Percentiles rank a stretch among this genome's conserved stretches.
Conservation (phyloP, 2,113 vertebrate species). For the Antennarius striatus region DNA sequence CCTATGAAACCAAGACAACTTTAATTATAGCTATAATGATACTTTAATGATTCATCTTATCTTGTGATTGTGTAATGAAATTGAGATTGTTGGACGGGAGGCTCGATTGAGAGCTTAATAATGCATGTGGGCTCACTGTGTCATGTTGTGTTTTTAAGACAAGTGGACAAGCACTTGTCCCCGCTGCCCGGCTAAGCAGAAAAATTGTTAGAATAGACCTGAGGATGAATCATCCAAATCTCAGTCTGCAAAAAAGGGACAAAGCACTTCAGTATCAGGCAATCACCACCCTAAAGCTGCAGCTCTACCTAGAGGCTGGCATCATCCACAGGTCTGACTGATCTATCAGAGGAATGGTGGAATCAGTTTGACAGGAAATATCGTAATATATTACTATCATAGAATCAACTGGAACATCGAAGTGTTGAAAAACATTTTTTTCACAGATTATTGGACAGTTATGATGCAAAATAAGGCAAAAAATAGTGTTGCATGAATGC, state of each 20-base stretch:
- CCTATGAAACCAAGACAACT: too few species aligned
- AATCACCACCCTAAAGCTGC: too few species aligned
- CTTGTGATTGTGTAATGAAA: slow-evolving; percentile 38
- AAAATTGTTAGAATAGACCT: slow-evolving; percentile 33
- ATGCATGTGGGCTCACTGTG: slow-evolving; percentile 50
- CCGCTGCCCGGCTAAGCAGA: slow-evolving; percentile 32
- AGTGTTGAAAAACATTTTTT: slow-evolving; percentile 1
- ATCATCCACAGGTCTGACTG: too few species aligned
- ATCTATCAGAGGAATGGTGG: too few species aligned
- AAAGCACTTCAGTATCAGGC: too few species aligned
- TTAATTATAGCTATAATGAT: too few species aligned
- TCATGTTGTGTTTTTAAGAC: slow-evolving; percentile 45
- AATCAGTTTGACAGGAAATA: too few species aligned
- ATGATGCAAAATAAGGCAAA: too few species aligned
- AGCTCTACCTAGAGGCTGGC: too few species aligned
- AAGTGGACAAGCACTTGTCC: slow-evolving; percentile 24
- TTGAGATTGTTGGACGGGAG: slow-evolving; percentile 18
- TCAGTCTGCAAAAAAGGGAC: neutral
- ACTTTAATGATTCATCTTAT: slow-evolving; percentile 30
- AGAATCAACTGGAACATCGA: neutral
- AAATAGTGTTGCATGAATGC: too few species aligned
- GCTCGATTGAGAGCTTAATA: slow-evolving; percentile 47
- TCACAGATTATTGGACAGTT: too few species aligned
- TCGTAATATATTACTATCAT: too few species aligned
- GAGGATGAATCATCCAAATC: slow-evolving; percentile 57